Conservation (phyloP, 2,888 invertebrate genomes). For the Drosophila koepferae region DNA sequence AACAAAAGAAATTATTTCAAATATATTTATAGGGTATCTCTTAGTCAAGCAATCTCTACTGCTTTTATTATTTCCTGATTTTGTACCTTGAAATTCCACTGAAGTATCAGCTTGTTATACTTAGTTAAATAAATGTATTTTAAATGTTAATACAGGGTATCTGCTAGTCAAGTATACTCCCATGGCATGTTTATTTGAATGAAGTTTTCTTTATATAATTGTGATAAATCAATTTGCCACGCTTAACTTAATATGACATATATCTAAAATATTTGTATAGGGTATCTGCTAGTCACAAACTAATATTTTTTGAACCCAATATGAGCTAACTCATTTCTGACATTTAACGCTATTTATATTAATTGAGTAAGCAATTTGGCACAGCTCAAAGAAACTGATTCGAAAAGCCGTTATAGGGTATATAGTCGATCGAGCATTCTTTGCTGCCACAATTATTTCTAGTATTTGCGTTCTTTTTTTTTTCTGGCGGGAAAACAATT, state of each 20-base stretch:
- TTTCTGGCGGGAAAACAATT: constrained; percentile 43
- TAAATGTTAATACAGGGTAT: neutral
- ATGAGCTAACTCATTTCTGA: neutral
- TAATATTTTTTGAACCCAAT: neutral
- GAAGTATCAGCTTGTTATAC: neutral
- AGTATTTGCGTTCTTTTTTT: constrained; percentile 2
- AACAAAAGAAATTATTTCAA: neutral
- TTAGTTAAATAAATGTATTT: neutral
- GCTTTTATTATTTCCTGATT: neutral
- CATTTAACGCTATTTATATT: neutral
- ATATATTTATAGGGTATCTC: neutral
- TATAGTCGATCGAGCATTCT: neutral
- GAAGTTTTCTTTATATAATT: neutral
- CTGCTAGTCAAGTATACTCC: neutral
- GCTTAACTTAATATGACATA: neutral
- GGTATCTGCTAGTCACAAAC: neutral
- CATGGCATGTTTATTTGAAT: neutral
- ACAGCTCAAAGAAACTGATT: neutral
- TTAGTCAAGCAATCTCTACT: neutral
- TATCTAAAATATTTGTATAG: neutral
- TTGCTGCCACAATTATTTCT: neutral
- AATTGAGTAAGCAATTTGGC: neutral
- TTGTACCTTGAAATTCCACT: neutral
- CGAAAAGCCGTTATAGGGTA: constrained; percentile 6
- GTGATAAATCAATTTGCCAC: neutral